phyloP scores from a whole-genome alignment of 1,140 invertebrate genomes.

The Bombus turneri region DNA sequence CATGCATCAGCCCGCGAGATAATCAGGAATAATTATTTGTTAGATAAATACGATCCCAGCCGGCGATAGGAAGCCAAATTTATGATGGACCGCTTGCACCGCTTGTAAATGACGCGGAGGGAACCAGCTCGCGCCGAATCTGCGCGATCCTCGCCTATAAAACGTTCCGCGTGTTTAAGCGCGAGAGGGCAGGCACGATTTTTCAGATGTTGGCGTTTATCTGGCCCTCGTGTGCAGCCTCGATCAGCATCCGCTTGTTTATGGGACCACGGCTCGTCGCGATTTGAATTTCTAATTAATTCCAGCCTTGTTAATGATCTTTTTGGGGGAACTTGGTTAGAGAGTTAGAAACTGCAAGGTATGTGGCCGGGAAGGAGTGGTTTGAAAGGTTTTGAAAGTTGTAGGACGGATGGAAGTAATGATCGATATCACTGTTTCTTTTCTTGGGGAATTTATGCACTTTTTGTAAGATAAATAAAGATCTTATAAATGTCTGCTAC shows the following conservation, averaged over 20 bases:
- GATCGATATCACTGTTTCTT: background rate
- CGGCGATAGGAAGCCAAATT: conserved; percentile 74
- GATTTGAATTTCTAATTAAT: conserved; percentile 52
- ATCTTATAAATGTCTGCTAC: background rate
- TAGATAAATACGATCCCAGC: conserved; percentile 78
- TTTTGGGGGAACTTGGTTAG: background rate
- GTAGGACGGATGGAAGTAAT: no score
- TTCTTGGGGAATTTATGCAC: background rate
- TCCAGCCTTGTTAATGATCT: conserved; percentile 35
- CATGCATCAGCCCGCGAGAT: conserved; percentile 74
- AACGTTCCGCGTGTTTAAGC: background rate
- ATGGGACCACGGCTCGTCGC: conserved; percentile 1
- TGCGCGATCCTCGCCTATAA: conserved; percentile 4
- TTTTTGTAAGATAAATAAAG: background rate
- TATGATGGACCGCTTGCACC: conserved; percentile 71
- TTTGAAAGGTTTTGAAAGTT: no score
- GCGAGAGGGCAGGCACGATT: background rate
- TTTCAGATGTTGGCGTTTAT: conserved; percentile 1
- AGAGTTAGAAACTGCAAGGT: background rate
- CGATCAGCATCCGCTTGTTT: conserved; percentile 17
- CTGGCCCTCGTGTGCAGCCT: background rate
- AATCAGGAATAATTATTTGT: conserved; percentile 80
- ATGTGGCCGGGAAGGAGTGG: background rate
- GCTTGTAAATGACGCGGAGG: conserved; percentile 64
- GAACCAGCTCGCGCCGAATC: conserved; percentile 33